A percentile compares a stretch with the other conserved stretches of the same genome.
Evolutionary conservation across 2,888 invertebrate species (phyloP).

Genomic region (Drosophila koepferae): DNA sequence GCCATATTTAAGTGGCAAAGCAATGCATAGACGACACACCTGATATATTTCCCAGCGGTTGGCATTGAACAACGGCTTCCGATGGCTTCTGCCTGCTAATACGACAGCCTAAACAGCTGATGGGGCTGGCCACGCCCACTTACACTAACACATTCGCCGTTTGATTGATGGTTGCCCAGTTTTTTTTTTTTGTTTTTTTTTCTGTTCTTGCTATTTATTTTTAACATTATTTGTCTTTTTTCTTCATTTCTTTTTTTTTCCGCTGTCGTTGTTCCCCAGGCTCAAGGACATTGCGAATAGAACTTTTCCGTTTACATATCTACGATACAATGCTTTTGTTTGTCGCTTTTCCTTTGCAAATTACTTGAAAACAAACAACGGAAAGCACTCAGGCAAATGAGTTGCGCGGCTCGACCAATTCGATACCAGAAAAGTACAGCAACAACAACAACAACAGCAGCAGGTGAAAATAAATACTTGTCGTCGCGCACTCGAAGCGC

Average conservation of each 20-base stretch:
- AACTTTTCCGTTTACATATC: constrained; percentile 19
- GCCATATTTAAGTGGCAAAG: constrained; percentile 18
- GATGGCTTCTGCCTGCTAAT: constrained; percentile 20
- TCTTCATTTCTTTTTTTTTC: background rate
- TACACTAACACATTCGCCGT: background rate
- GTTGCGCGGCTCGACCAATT: constrained; percentile 38
- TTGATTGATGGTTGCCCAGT: constrained; percentile 71
- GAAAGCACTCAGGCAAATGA: constrained; percentile 78
- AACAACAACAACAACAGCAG: background rate
- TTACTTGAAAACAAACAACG: constrained; percentile 59
- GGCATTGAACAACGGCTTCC: constrained; percentile 56
- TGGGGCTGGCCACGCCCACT: background rate
- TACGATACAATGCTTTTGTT: background rate
- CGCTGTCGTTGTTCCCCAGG: background rate
- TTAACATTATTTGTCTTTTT: constrained; percentile 39
- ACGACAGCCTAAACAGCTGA: constrained; percentile 38
- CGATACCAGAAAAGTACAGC: constrained; percentile 1
- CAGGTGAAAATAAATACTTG: constrained; percentile 13
- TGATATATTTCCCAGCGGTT: constrained; percentile 56
- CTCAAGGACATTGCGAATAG: constrained; percentile 59
- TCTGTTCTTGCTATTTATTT: constrained; percentile 24
- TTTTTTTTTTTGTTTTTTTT: no score
- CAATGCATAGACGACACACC: constrained; percentile 44
- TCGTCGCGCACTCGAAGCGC: constrained; percentile 16
- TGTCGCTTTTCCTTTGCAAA: constrained; percentile 33